phyloP scores from a whole-genome alignment of 2,113 vertebrate genomes.

The Ibidorhyncha struthersii region DNA sequence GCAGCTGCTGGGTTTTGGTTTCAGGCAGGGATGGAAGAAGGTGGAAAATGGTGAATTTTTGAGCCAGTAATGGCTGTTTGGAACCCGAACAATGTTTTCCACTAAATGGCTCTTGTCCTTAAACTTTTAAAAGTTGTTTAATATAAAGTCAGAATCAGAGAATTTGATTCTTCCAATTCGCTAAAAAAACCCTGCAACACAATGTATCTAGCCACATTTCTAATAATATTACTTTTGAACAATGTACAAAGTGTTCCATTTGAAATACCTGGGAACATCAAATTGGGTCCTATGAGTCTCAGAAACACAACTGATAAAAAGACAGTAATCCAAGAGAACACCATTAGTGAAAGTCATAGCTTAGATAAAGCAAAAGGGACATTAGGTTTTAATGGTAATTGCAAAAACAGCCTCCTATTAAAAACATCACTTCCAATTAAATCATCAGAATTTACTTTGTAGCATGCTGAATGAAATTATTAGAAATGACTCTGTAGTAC shows the following conservation, averaged over 20 bases:
- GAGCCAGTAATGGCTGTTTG: not conserved
- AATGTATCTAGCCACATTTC: not conserved
- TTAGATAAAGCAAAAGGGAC: not conserved
- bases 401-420: not conserved
- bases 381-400: not conserved
- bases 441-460: not conserved
- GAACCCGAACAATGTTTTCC: not conserved
- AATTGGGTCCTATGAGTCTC: not conserved
- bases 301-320: slow-evolving; percentile 24
- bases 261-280: slow-evolving; percentile 49
- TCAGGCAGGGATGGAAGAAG: not conserved
- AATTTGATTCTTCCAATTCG: not conserved
- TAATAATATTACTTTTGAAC: not conserved
- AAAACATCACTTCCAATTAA: slow-evolving; percentile 23
- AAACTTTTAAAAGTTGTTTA: not conserved
- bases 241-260: not conserved
- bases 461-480: not conserved
- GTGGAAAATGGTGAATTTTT: not conserved
- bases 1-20: not conserved
- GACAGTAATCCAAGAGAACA: not conserved
- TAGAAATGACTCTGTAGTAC: not conserved
- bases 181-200: not conserved
- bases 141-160: not conserved
- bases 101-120: not conserved
- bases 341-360: not conserved